Evolutionary conservation across 2,797 vertebrate species (phyloP).

Genomic region (Erethizon dorsatum): DNA sequence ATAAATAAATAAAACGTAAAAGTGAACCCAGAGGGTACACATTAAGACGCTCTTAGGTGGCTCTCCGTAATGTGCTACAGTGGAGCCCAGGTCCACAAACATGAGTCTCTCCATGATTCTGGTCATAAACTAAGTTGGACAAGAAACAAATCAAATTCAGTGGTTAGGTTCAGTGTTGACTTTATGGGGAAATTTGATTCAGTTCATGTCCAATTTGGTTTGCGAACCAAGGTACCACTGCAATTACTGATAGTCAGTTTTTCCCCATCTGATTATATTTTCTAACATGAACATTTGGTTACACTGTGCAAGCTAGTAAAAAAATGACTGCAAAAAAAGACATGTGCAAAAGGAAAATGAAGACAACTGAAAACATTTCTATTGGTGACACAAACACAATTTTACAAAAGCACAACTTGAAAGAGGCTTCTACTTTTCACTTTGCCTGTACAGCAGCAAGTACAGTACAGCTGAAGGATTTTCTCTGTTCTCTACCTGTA

Average conservation of each 20-base stretch:
- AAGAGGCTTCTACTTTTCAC: neutral
- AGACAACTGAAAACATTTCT: neutral
- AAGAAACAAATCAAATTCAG: neutral
- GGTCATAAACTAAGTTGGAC: neutral
- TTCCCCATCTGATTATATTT: neutral
- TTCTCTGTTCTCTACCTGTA: neutral
- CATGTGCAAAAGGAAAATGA: neutral
- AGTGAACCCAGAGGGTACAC: neutral
- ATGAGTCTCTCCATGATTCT: neutral
- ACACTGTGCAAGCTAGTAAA: neutral
- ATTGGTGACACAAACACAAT: neutral
- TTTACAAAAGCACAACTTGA: neutral
- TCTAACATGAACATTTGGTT: conserved; percentile 1
- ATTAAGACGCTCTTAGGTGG: neutral
- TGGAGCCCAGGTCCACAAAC: neutral
- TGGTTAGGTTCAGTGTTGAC: neutral
- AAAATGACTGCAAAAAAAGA: neutral
- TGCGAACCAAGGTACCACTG: neutral
- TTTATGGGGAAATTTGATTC: neutral
- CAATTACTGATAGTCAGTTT: neutral
- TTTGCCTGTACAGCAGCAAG: neutral
- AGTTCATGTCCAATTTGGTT: neutral
- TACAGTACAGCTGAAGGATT: neutral
- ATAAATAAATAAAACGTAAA: neutral
- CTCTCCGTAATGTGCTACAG: neutral